Evolutionary conservation across 2,888 invertebrate genomes (phyloP).

Genomic region (Alloplasta piceator): DNA sequence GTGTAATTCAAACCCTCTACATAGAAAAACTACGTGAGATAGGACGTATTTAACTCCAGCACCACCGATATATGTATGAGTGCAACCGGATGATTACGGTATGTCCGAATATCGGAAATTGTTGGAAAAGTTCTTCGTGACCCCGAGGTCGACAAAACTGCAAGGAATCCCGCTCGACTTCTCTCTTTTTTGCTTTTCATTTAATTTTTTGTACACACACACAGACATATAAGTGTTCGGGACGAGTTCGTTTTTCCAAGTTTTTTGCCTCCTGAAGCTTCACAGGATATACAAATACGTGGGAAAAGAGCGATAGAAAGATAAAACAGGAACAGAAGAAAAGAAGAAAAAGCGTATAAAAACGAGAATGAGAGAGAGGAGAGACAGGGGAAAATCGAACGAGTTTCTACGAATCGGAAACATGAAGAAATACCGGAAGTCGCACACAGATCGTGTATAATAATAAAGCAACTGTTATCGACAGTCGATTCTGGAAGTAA

Average conservation of each 20-base stretch:
- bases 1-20: too few species aligned
- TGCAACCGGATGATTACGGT: constrained; percentile 49
- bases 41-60: constrained; percentile 3
- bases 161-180: constrained; percentile 39
- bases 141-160: constrained; percentile 43
- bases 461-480: background rate
- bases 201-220: background rate
- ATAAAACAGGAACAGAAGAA: background rate
- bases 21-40: too few species aligned
- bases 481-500: background rate
- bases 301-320: background rate
- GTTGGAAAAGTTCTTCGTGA: constrained; percentile 62
- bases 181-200: background rate
- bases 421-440: constrained; percentile 27
- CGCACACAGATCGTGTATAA: background rate
- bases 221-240: constrained; percentile 28
- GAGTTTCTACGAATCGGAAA: constrained; percentile 19
- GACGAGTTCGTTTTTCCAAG: constrained; percentile 60
- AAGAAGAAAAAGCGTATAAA: background rate
- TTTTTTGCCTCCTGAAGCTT: constrained; percentile 17
- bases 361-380: constrained; percentile 24
- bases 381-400: constrained; percentile 14
- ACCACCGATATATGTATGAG: background rate
- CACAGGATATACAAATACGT: background rate
- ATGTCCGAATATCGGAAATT: constrained; percentile 67